These are phyloP conservation scores for Cryptocephalus primarius DNA, from an alignment of 2,888 invertebrate genomes.

Conservation along the genomic window DNA sequence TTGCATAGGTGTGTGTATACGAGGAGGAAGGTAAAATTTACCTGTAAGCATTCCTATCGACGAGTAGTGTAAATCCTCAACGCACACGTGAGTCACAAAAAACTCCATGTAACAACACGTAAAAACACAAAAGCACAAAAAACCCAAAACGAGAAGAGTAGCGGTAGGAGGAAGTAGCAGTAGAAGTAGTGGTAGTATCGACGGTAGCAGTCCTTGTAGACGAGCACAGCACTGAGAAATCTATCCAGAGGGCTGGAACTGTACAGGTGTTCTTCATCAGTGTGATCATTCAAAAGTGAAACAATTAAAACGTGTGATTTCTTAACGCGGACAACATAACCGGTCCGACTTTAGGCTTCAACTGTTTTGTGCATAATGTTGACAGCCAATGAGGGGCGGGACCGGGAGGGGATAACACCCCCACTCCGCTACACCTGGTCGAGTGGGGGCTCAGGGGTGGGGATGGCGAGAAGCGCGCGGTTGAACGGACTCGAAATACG, in stretches of 20 bases:
- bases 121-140: slow-evolving; percentile 1
- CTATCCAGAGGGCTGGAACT: slow-evolving; percentile 9
- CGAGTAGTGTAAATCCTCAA: slow-evolving; percentile 24
- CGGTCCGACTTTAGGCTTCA: slow-evolving; percentile 36
- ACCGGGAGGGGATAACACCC: slow-evolving; percentile 35
- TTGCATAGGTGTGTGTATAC: too few relatives aligned
- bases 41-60: slow-evolving; percentile 32
- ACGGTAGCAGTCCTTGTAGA: neutral
- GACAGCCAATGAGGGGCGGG: slow-evolving; percentile 39
- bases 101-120: slow-evolving; percentile 17
- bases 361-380: slow-evolving; percentile 39
- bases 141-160: neutral
- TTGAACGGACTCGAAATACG: slow-evolving; percentile 36
- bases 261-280: slow-evolving; percentile 16
- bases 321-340: slow-evolving; percentile 37
- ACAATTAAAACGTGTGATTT: slow-evolving; percentile 31
- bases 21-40: slow-evolving; percentile 12
- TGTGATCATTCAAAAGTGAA: slow-evolving; percentile 17
- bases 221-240: neutral
- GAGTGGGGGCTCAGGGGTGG: slow-evolving; percentile 19
- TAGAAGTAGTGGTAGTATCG: neutral
- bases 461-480: slow-evolving; percentile 25
- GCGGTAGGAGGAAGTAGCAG: neutral
- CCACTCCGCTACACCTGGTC: slow-evolving; percentile 30
- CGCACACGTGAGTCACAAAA: slow-evolving; percentile 28